Evolutionary conservation across 1,140 invertebrate genomes (phyloP).

Genomic region (Theocolax elegans): DNA sequence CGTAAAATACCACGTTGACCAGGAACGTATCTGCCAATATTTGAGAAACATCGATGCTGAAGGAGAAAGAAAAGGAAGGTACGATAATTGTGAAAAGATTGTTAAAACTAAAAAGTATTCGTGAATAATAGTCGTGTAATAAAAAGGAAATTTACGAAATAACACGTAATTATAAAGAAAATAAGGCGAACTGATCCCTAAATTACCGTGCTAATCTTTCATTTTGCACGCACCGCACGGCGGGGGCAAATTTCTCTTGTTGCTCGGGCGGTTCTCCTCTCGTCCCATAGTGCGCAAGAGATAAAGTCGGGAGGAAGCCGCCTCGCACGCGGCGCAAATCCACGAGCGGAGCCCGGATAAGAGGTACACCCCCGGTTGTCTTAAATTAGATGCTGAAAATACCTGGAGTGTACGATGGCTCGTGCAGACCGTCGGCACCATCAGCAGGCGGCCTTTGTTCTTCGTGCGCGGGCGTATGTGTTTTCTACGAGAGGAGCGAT

Average conservation of each 20-base stretch:
- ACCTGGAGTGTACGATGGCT: no score
- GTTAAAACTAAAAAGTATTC: neutral
- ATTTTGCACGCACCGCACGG: neutral
- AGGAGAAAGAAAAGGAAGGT: no score
- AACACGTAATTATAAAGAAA: constrained; percentile 20
- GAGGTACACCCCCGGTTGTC: constrained; percentile 10
- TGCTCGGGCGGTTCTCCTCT: neutral
- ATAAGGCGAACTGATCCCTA: neutral
- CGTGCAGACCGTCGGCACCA: neutral
- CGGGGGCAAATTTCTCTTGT: neutral
- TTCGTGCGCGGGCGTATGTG: constrained; percentile 2
- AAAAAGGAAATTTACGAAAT: neutral
- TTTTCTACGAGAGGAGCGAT: neutral
- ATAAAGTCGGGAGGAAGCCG: constrained; percentile 8
- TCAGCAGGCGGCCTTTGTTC: constrained; percentile 12
- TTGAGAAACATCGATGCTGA: neutral
- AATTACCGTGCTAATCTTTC: constrained; percentile 14
- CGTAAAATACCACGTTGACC: no score
- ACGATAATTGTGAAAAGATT: no score
- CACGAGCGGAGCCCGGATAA: constrained; percentile 46
- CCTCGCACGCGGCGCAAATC: neutral
- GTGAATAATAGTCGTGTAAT: neutral
- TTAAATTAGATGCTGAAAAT: constrained; percentile 49
- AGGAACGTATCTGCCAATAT: no score
- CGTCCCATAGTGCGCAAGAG: neutral